Evolutionary conservation across 2,888 invertebrate genomes (phyloP).

Genomic region (Malacosoma neustria): DNA sequence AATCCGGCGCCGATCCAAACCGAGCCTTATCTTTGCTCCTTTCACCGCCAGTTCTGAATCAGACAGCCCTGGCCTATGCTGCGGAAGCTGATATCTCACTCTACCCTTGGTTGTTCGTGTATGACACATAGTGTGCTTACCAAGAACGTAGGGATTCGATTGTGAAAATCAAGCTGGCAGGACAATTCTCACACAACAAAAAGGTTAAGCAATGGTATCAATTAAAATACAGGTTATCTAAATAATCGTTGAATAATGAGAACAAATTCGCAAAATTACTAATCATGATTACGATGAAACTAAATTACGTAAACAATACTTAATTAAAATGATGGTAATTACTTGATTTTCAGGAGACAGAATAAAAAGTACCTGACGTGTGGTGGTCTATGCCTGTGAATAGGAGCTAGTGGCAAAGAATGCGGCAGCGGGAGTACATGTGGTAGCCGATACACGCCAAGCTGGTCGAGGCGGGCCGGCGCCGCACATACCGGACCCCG

Average conservation of each 20-base stretch:
- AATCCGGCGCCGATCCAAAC: constrained; percentile 77
- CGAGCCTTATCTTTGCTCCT: constrained; percentile 46
- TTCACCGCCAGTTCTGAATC: constrained; percentile 43
- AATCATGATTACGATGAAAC: no score
- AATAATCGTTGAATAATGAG: no score
- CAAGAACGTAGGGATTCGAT: background rate
- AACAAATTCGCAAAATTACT: no score
- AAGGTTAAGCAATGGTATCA: background rate
- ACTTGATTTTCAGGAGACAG: no score
- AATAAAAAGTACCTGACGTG: constrained; percentile 48
- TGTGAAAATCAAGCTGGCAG: background rate
- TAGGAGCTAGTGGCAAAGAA: constrained; percentile 49
- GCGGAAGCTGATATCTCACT: constrained; percentile 4
- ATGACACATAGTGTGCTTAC: background rate
- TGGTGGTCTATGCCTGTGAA: constrained; percentile 53
- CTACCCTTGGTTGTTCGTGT: background rate
- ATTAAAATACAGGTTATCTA: no score
- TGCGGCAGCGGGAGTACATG: constrained; percentile 56
- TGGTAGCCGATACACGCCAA: constrained; percentile 79
- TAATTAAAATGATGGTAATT: no score
- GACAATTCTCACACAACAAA: background rate
- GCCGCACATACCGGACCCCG: constrained; percentile 61
- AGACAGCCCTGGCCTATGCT: constrained; percentile 36
- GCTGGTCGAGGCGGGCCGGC: constrained; percentile 77
- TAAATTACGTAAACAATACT: no score